Evolutionary conservation across 2,113 vertebrate genomes (phyloP), one percentile per base, ranked within the genome.

Genomic region (Natator depressus): DNA sequence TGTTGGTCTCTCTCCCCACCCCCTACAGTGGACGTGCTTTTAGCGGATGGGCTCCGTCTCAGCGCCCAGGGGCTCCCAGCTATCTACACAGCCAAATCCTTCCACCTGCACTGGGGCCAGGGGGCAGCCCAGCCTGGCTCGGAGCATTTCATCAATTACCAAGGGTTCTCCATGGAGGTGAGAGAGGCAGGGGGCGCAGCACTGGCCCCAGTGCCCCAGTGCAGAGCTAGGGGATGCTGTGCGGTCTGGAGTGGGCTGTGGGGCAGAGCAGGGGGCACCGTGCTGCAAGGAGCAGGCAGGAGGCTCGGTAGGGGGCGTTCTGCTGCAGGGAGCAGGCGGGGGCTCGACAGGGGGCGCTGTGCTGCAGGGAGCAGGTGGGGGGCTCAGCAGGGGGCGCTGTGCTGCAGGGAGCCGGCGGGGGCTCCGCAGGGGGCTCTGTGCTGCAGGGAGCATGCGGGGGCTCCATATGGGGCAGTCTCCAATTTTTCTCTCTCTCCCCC

Each of bases 71-170:
- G 96, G n/a, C 98, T 98, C 6, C 84, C 89, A 8, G 95, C 25
- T 4, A 50, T 5, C 0, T 99, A 98, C 78, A 91, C 89, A 14
- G 72, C 96, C 10, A 3, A 89, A 25, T 95, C 98, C 85, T 97
- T 99, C 75, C 98, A 98, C 91, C 86, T 99, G 69, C 98, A 98
- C 93, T 98, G 98, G 98, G 98, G 98, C 7, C 87, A 97, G 1
- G 81, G 22, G 5, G 51, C 38, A 4, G 55, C 88, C 1, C 35
- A 84, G 10, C 90, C 91, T 2, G 98, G 98, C 7, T 98, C 98
- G 0, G 98, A 98, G 91, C 98, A 99, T 95, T 91, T 6, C 2
- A 24, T 98, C 5, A 42, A 98, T 65, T 92, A 95, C 8, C 80
- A 94, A 47, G 93, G 80, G 53, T 98, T 97, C 83, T 94, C 96